Base-by-base conservation (phyloP, 2,888 invertebrate species). In the Quadroppia sp. region DNA sequence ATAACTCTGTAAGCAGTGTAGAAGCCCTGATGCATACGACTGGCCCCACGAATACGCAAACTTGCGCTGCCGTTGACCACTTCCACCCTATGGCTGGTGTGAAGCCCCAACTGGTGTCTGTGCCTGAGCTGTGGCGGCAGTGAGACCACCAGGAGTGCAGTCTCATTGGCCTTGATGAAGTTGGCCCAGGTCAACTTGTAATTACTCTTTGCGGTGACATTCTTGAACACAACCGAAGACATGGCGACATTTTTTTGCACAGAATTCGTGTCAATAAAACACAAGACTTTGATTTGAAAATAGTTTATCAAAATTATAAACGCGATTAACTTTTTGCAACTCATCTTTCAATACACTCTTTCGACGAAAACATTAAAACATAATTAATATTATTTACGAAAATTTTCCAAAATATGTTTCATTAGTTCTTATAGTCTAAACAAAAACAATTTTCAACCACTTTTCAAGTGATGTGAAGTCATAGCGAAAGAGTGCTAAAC, bases 291-390 rank as follows among this genome's bases (percentile, higher is more conserved):
- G 6, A 64, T 15, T 64, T 36, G 36, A 36, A 64, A 64, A 64
- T 64, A 64, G 36, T 64, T 64, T 64, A 36, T 64, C 36, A 64
- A 64, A 64, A 64, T 64, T 64, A 64, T 30, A 36, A 64, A 64
- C 4, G 32, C 61, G 36, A 36, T 36, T 13, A 36, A 36, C 36
- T 64, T 64, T 20, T 64, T 64, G 61, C 36, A 17, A 64, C 32
- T 64, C 61, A 64, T 64, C 32, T n/a, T 13, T 64, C 36, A 36
- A n/a, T n/a, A n/a, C n/a, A n/a, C n/a, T n/a, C n/a, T n/a, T n/a
- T n/a, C n/a, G n/a, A n/a, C n/a, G n/a, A n/a, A n/a, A n/a, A n/a
- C n/a, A n/a, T n/a, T n/a, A n/a, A n/a, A n/a, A n/a, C n/a, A n/a
- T n/a, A n/a, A n/a, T n/a, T n/a, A n/a, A n/a, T n/a, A n/a, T n/a